Evolutionary conservation across 2,797 vertebrate species (phyloP), one percentile per base, ranked within the genome.

Genomic region (Aldrovandia affinis): DNA sequence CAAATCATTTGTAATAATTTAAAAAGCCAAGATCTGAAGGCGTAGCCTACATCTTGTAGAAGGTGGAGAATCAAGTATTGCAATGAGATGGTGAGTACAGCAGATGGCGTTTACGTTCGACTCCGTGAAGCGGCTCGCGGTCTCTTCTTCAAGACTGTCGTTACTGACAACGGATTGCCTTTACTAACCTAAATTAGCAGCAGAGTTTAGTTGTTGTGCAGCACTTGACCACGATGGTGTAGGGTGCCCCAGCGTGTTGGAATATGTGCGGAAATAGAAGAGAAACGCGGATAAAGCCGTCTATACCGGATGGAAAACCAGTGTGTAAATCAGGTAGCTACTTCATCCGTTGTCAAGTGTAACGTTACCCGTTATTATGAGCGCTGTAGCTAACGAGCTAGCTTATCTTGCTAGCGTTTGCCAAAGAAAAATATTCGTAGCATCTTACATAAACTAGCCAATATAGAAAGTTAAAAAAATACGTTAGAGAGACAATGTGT

Each of bases 21-120:
- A 25, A 61, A n/a, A 65, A n/a, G 22, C 25, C 20, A 61, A 61
- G 2, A 61, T 65, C 30, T 22, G 33, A 36, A 22, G 3, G 3
- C 10, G n/a, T n/a, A 68, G 8, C 68, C 30, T 73, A 39, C 36
- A 73, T 42, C 15, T 65, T 65, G 57, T n/a, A 8, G 57, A 1
- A 1, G 50, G 50, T 14, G 7, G 14, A 20, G 5, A 39, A 30
- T 3, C 15, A 63, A 73, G 20, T 42, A 22, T 73, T 75, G 81
- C 50, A 73, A 73, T 83, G 63, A 54, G 28, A 15, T 83, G 68
- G 47, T 50, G n/a, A 83, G 55, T 73, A 65, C 81, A 39, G 65
- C 30, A 75, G 81, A 73, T 52, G 81, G 36, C 81, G 65, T 28
- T n/a, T 82, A 10, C 15, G 61, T n/a, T 30, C 65, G 30, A 73